Conservation (phyloP, 2,888 invertebrate genomes). For the Ophion ellenae region DNA sequence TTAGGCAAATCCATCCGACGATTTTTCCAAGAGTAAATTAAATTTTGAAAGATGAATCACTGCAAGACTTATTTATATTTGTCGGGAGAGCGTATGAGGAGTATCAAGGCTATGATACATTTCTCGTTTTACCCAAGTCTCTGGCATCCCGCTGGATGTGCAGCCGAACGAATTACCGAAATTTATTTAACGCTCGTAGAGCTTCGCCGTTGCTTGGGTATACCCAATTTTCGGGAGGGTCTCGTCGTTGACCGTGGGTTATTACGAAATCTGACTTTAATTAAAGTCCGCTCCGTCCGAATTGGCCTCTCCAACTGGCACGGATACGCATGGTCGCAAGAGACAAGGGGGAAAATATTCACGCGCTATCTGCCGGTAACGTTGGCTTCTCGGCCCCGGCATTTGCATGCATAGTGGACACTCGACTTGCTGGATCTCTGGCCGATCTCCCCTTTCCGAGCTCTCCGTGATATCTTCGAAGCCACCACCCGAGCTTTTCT, state of each 20-base stretch:
- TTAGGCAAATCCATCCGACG: neutral
- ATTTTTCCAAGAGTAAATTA: neutral
- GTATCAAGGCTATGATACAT: constrained; percentile 4
- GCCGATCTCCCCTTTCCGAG: constrained; percentile 47
- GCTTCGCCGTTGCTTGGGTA: constrained; percentile 15
- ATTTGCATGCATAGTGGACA: constrained; percentile 74
- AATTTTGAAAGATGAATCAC: neutral
- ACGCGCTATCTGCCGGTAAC: constrained; percentile 39
- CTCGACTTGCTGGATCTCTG: constrained; percentile 59
- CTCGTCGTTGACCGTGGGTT: constrained; percentile 63
- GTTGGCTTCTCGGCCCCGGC: constrained; percentile 55
- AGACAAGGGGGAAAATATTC: constrained; percentile 41
- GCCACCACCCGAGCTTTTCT: constrained; percentile 35
- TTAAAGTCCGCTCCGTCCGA: constrained; percentile 68
- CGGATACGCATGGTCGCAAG: constrained; percentile 13
- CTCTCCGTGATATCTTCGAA: constrained; percentile 35
- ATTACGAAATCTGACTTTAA: constrained; percentile 71
- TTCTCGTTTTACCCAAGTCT: neutral
- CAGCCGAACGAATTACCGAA: constrained; percentile 36
- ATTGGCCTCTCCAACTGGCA: constrained; percentile 57
- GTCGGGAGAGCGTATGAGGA: neutral
- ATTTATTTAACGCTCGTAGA: constrained; percentile 53
- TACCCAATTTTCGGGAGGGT: constrained; percentile 50
- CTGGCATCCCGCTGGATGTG: neutral
- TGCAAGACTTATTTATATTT: neutral